Percentiles rank a stretch among this genome's conserved stretches.
Conservation (phyloP, 2,888 invertebrate species). For the Conchocele bisecta region DNA sequence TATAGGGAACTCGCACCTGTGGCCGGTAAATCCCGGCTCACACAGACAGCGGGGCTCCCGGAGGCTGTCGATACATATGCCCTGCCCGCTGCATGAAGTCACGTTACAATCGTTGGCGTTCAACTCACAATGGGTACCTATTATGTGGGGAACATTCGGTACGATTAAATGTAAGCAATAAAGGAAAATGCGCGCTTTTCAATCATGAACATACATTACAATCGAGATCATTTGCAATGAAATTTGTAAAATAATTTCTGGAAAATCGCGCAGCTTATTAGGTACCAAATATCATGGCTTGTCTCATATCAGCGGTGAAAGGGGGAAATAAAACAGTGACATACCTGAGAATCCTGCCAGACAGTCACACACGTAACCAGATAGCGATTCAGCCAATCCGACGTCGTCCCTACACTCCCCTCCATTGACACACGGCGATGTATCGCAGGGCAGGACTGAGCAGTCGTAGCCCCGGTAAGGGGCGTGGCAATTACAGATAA, state of each 20-base stretch:
- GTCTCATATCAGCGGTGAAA: no score
- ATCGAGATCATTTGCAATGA: no score
- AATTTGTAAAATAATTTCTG: no score
- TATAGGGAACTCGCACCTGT: slow-evolving; percentile 62
- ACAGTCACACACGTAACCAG: slow-evolving; percentile 42
- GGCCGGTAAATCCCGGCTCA: slow-evolving; percentile 72
- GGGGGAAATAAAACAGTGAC: background rate
- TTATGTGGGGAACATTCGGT: no score
- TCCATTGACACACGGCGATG: slow-evolving; percentile 38
- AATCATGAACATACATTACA: no score
- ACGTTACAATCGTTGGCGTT: slow-evolving; percentile 51
- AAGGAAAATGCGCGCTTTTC: no score
- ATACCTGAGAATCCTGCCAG: slow-evolving; percentile 19
- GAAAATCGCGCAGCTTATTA: no score
- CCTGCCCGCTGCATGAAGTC: slow-evolving; percentile 73
- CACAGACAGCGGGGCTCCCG: slow-evolving; percentile 74
- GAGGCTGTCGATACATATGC: slow-evolving; percentile 72
- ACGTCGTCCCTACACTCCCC: slow-evolving; percentile 34
- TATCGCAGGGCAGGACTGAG: slow-evolving; percentile 41
- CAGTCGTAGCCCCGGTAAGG: slow-evolving; percentile 43
- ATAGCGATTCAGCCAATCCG: slow-evolving; percentile 19
- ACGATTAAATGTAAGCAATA: no score
- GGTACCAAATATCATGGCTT: no score
- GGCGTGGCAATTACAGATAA: slow-evolving; percentile 25
- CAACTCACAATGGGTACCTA: slow-evolving; percentile 35